Evolutionary conservation across 1,140 invertebrate species (phyloP).

Genomic region (Cotesia chilonis): DNA sequence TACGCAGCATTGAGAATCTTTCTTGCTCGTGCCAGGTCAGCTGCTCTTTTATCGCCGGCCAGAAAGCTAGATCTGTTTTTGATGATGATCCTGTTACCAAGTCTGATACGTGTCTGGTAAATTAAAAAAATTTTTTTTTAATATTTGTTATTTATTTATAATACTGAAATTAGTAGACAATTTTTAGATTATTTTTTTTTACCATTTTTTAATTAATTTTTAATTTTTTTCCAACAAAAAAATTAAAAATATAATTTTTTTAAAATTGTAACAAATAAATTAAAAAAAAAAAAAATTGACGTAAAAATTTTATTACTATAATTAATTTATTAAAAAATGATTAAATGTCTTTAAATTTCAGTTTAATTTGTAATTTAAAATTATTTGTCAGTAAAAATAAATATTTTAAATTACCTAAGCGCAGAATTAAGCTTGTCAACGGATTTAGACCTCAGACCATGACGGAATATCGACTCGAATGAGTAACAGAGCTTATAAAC

Average conservation of each 20-base stretch:
- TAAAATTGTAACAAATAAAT: too few relatives aligned
- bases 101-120: conserved; percentile 70
- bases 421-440: conserved; percentile 60
- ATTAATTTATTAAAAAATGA: not conserved
- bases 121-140: not conserved
- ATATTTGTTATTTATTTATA: too few relatives aligned
- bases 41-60: conserved; percentile 76
- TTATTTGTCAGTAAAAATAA: not conserved
- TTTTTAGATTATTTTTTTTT: too few relatives aligned
- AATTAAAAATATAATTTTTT: not conserved
- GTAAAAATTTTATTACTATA: too few relatives aligned
- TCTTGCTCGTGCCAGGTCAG: conserved; percentile 88
- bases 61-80: conserved; percentile 61
- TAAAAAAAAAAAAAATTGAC: too few relatives aligned
- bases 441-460: conserved; percentile 67
- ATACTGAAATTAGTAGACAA: too few relatives aligned
- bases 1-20: conserved; percentile 80
- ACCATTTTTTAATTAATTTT: too few relatives aligned
- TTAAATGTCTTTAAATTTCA: not conserved
- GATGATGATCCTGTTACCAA: conserved; percentile 65
- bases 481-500: conserved; percentile 70
- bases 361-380: not conserved
- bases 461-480: conserved; percentile 71
- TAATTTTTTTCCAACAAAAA: too few relatives aligned
- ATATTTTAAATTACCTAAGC: conserved; percentile 47